Evolutionary conservation across 1,140 invertebrate genomes (phyloP), one percentile per base, ranked within the genome.

Genomic region (Epicauta chinensis): DNA sequence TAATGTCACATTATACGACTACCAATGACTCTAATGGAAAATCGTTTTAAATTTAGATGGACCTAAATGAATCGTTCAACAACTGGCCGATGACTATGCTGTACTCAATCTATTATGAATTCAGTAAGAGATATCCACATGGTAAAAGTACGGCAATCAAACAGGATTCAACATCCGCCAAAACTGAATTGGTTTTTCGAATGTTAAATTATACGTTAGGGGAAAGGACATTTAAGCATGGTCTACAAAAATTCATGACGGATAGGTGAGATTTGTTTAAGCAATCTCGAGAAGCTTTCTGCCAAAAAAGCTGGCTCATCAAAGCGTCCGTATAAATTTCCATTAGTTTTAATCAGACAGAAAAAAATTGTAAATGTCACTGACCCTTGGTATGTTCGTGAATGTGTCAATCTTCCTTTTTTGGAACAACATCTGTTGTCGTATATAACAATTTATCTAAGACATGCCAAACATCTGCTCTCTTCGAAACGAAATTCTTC

Each of bases 171-270:
- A 76, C 76, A 3, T 81, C 78, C 16, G 79, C 78, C 6, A 85
- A 86, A 71, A 83, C 87, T n/a, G 90, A 91, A 53, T 76, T 93
- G n/a, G 76, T 97, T 7, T 88, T 97, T 61, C 76, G 93, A 34
- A 97, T 97, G 93, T 82, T 97, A 65, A 87, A 91, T 61, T 85
- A 87, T 59, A 92, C 91, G 3, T 73, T 97, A 5, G 88, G 90
- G 3, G 79, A 82, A 39, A 71, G 80, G 3, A 84, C 84, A 0
- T 95, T 97, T 68, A 82, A 78, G 57, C 77, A 77, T 54, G 89
- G 86, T 10, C 64, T 95, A 31, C 77, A 80, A 53, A 80, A 76
- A 53, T 88, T 91, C 61, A 75, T 91, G 56, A 69, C 76, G 12
- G 71, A 80, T 44, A 77, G 74, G 79, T 81, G 50, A 53, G 15